Base-by-base conservation (phyloP, 2,797 vertebrate species). In the Brachyrhaphis roseni region DNA sequence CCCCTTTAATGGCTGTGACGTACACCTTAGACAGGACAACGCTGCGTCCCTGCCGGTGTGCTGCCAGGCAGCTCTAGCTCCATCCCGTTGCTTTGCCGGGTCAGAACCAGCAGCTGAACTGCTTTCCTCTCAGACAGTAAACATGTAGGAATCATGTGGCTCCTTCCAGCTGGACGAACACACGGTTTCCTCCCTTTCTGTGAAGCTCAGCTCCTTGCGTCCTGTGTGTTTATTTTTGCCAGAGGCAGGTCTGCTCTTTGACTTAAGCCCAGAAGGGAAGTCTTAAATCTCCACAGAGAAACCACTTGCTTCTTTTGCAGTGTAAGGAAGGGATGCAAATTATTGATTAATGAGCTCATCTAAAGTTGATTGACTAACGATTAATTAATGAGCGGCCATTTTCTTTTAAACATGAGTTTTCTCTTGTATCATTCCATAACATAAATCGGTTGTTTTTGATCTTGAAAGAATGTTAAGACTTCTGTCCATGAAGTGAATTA, bases 261-360 rank as follows among this genome's bases (percentile, higher is more conserved):
- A 94, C 86, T 92, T 84, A 66, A 78, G 75, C 83, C 86, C 87
- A 89, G 73, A 91, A 87, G 92, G 87, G 90, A 94, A 94, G 87
- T 91, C 90, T 94, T 91, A 92, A 91, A 93, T 93, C 93, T 87
- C 83, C 76, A 79, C 71, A 86, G 77, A 86, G 84, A 82, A 82
- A 79, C 84, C 87, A 79, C 84, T 47, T 79, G 78, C 84, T 36
- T 83, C 84, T 84, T 80, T 74, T 51, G 77, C 77, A 78, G 62
- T 66, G 66, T 74, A 76, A 77, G 36, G 20, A 68, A 39, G 13
- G 8, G 49, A 23, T 26, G 20, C 49, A 53, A 53, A 26, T 23
- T 26, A 53, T 26, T 10, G 49, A 26, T 1, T 8, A 51, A 23
- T 8, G 49, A 51, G 49, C 7, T 51, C 49, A 51, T 51, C 20